phyloP scores from a whole-genome alignment of 1,140 invertebrate genomes.

The Muscidifurax raptorellus region DNA sequence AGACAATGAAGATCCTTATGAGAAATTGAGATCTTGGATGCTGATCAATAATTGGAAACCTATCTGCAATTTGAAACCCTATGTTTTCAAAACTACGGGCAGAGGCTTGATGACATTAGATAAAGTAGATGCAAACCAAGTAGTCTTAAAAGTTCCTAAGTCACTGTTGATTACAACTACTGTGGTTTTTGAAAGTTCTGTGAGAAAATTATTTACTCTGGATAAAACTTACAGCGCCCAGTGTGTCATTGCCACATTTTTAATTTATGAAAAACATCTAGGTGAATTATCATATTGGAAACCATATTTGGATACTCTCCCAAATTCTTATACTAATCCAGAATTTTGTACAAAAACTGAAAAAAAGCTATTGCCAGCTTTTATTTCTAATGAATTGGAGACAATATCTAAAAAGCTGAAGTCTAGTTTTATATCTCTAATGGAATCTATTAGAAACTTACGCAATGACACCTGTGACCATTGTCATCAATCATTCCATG shows the following conservation, averaged over 20 bases:
- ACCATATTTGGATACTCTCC: constrained; percentile 79
- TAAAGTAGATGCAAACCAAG: constrained; percentile 73
- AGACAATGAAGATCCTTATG: constrained; percentile 66
- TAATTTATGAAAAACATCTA: constrained; percentile 76
- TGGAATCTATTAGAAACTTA: constrained; percentile 65
- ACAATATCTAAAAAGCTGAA: constrained; percentile 55
- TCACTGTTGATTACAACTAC: constrained; percentile 78
- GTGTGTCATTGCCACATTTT: constrained; percentile 78
- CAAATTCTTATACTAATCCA: constrained; percentile 75
- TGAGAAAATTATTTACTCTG: constrained; percentile 73
- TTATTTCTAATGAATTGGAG: constrained; percentile 57
- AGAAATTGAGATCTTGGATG: constrained; percentile 75
- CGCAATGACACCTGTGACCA: constrained; percentile 70
- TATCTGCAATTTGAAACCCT: constrained; percentile 70
- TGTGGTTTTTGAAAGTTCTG: constrained; percentile 69
- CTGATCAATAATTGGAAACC: constrained; percentile 68
- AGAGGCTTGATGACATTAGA: constrained; percentile 78
- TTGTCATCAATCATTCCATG: constrained; percentile 67
- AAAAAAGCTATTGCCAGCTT: constrained; percentile 60
- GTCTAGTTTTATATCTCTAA: constrained; percentile 57
- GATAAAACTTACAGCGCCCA: constrained; percentile 72
- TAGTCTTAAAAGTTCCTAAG: constrained; percentile 78
- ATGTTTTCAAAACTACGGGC: constrained; percentile 76
- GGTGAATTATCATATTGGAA: constrained; percentile 69
- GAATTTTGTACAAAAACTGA: constrained; percentile 73